Base-by-base conservation (phyloP, 2,888 invertebrate species). In the Theretra japonica region DNA sequence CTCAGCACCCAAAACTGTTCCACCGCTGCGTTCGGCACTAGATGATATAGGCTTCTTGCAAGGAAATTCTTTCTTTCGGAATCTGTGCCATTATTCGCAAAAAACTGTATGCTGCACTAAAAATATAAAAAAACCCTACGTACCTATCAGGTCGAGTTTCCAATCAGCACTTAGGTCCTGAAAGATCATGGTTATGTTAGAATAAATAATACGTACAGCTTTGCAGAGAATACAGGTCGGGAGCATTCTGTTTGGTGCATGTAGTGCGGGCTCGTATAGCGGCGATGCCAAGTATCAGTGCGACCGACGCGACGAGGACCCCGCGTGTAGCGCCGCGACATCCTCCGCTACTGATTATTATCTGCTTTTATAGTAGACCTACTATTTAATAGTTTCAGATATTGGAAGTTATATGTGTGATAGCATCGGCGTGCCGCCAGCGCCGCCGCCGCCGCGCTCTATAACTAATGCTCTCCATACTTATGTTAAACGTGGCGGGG, bases 211-310 rank as follows among this genome's bases (percentile, higher is more conserved):
- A 28, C 5, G 28, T 21, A 71, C 68, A 72, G 50, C 68, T 72
- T 73, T 74, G 65, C 74, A 75, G 72, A 77, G 41, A 73, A 71
- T 68, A 19, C 28, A 58, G 28, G 58, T 33, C 11, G 30, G 33
- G 58, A 25, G 1, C 48, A 15, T 28, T 5, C 28, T 28, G 28
- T 28, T 2, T 28, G 28, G 28, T 28, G 28, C 28, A 28, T 28
- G 3, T 6, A 28, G 28, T 28, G 28, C 3, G 28, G 28, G 28
- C 28, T 28, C 28, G n/a, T 28, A 28, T 28, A 28, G 28, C 28
- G 28, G 28, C 3, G 28, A 28, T 28, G 28, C 28, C 28, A 4
- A 28, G 28, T 28, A 15, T 41, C 11, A 3, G 15, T 41, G 41
- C 7, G 41, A 41, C 5, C 41, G 11, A 41, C 11, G 50, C 41